Conservation (phyloP, 2,797 vertebrate species). For the Paguma larvata region DNA sequence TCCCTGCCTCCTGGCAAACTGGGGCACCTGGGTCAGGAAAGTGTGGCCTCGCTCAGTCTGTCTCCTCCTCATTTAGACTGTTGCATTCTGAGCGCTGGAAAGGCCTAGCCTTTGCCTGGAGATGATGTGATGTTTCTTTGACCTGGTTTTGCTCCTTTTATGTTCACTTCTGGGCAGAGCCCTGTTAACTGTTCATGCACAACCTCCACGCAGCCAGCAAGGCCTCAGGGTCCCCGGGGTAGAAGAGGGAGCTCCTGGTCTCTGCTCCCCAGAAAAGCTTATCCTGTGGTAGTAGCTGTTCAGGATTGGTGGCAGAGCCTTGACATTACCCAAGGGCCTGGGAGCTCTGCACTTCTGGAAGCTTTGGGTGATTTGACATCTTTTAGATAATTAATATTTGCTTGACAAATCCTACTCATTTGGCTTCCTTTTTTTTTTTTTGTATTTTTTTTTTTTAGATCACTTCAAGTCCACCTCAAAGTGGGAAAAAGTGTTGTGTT, state of each 20-base stretch:
- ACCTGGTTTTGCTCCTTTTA: constrained; percentile 68
- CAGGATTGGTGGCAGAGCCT: neutral
- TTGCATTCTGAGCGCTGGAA: neutral
- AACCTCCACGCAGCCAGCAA: neutral
- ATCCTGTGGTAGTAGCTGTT: constrained; percentile 66
- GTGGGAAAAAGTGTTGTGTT: neutral
- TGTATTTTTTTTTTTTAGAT: constrained; percentile 18
- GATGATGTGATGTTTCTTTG: neutral
- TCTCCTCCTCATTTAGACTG: neutral
- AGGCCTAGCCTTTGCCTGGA: constrained; percentile 3
- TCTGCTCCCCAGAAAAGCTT: neutral
- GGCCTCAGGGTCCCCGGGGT: neutral
- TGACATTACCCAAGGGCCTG: neutral
- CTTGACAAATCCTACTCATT: constrained; percentile 65
- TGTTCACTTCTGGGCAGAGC: constrained; percentile 25
- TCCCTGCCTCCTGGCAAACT: constrained; percentile 36
- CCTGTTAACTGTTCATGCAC: neutral
- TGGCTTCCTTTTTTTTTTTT: neutral
- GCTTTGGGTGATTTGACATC: constrained; percentile 65
- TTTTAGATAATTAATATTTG: constrained; percentile 79
- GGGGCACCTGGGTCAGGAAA: constrained; percentile 28
- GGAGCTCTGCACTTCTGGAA: constrained; percentile 52
- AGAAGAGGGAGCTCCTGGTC: neutral
- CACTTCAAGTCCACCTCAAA: neutral
- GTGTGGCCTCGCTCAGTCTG: neutral